These are phyloP conservation scores for Siderastrea siderea DNA, from an alignment of 92 coral and sea anemone species.

Conservation along the genomic window DNA sequence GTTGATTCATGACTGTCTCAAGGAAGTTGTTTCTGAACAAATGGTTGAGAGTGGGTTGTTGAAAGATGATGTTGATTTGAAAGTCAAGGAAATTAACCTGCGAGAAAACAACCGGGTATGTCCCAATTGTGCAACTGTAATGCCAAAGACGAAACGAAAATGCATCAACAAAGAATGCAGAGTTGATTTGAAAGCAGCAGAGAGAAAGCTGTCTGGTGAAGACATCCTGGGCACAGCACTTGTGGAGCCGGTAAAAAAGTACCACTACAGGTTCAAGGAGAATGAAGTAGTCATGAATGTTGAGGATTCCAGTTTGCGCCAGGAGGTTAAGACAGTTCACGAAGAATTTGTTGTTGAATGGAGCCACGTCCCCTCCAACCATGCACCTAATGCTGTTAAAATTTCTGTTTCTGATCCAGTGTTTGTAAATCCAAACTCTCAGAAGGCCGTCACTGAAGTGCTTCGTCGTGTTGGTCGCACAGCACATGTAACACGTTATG, in stretches of 20 bases:
- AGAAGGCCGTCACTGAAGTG: conserved; percentile 13
- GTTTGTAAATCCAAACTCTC: conserved; percentile 27
- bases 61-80: background rate
- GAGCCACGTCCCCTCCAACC: conserved; percentile 26
- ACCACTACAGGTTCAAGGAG: background rate
- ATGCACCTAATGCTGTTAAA: background rate
- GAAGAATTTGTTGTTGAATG: conserved; percentile 16
- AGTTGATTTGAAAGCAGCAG: conserved; percentile 33
- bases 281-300: conserved; percentile 22
- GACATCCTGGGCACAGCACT: conserved; percentile 40
- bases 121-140: background rate
- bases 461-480: conserved; percentile 15
- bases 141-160: conserved; percentile 12
- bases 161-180: conserved; percentile 31
- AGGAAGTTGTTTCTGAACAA: conserved; percentile 13
- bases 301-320: background rate
- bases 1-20: background rate
- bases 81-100: background rate
- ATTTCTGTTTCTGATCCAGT: background rate
- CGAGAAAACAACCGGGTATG: background rate
- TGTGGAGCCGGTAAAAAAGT: background rate
- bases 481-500: conserved; percentile 27
- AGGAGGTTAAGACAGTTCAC: background rate
- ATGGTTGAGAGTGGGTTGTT: background rate
- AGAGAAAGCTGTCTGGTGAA: conserved; percentile 25